Conservation (phyloP, 2,113 vertebrate genomes). For the Oxyruncus cristatus region DNA sequence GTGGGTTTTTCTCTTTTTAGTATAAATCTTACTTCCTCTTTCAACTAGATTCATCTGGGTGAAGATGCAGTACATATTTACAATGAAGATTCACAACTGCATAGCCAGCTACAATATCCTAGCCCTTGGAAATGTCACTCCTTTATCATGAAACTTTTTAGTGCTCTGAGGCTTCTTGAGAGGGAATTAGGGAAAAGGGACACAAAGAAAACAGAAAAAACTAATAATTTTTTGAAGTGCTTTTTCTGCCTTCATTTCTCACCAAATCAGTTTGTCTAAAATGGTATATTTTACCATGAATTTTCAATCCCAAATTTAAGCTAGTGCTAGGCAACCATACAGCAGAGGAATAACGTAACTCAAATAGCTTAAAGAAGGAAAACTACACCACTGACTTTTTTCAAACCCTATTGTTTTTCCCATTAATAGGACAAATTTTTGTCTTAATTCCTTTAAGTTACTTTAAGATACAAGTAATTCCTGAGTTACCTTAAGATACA, state of each 20-base stretch:
- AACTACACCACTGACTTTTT: neutral
- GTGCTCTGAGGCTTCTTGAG: neutral
- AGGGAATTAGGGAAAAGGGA: neutral
- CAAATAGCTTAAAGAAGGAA: neutral
- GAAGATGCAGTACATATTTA: neutral
- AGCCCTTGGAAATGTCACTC: neutral
- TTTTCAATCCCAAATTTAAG: neutral
- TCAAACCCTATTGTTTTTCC: neutral
- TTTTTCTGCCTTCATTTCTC: neutral
- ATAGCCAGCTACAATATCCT: neutral
- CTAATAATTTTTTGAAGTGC: neutral
- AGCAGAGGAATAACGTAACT: neutral
- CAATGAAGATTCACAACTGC: neutral
- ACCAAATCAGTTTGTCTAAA: neutral
- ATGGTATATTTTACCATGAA: neutral
- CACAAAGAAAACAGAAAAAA: neutral
- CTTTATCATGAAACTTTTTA: neutral
- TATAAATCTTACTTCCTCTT: neutral
- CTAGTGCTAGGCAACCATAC: neutral
- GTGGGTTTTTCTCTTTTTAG: neutral
- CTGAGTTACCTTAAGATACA: neutral
- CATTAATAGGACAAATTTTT: neutral
- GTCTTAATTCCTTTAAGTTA: neutral
- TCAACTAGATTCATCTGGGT: neutral
- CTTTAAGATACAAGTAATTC: neutral